Base-by-base conservation (phyloP, 2,797 vertebrate genomes). In the Kryptolebias ocellatus region DNA sequence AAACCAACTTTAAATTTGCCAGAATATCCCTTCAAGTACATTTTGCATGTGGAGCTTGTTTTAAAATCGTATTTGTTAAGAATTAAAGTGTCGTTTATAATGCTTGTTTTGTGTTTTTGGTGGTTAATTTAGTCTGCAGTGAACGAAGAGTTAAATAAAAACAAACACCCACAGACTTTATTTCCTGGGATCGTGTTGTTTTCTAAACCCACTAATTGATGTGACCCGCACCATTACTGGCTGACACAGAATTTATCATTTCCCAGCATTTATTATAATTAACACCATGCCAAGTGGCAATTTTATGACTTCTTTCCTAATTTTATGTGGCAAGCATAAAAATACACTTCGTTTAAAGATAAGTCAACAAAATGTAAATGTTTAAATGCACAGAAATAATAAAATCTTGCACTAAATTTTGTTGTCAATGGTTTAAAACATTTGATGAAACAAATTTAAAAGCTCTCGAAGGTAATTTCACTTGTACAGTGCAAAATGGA, bases 401-500 rank as follows among this genome's bases (percentile, higher is more conserved):
- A 44, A 59, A 53, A 50, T 1, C 8, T 27, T 31, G 56, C 15
- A 67, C 1, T 14, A 3, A 17, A 8, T 45, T 1, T 53, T 42
- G 52, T 65, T 66, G 9, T 15, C 5, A 64, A 52, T 39, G 54
- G 53, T 4, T 2, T 9, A 39, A 60, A 50, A 45, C 14, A n/a
- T 28, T 59, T 37, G 20, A 51, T 42, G 16, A 24, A 59, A 53
- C 0, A 18, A 34, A 72, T 64, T 47, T 9, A 18, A 67, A 65
- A 27, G 56, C 46, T 17, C 20, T 64, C 57, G 42, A 12, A 16
- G 16, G 39, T 63, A 60, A 58, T 68, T 66, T 46, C 46, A 60
- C 67, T 66, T 71, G 69, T 27, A 76, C 42, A 31, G 24, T 80
- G 16, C 46, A 70, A 64, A 78, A 81, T 65, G 53, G 31, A 64